Evolutionary conservation across 2,797 vertebrate genomes (phyloP).

Genomic region (Champsocephalus esox): DNA sequence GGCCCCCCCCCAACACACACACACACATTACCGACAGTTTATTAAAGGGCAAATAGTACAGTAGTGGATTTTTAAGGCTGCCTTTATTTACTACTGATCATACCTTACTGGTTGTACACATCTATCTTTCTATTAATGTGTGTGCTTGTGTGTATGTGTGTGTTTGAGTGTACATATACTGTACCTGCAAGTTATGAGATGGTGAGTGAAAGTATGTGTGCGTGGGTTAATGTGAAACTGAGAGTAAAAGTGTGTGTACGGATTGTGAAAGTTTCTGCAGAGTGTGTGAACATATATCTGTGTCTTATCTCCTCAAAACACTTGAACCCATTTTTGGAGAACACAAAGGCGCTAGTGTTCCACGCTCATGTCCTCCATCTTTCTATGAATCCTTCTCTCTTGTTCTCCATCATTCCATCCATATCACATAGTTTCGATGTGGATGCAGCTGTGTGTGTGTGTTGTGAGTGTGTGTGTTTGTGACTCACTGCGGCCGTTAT

Average conservation of each 20-base stretch:
- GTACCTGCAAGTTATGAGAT: background rate
- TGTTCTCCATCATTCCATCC: slow-evolving; percentile 16
- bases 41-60: too few species aligned
- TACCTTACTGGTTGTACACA: too few species aligned
- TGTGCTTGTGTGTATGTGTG: slow-evolving; percentile 2
- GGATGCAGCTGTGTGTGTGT: slow-evolving; percentile 52
- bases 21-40: too few species aligned
- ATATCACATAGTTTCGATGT: slow-evolving; percentile 19
- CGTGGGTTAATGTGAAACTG: background rate
- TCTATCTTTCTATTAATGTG: background rate
- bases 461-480: slow-evolving; percentile 13
- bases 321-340: background rate
- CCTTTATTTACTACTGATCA: too few species aligned
- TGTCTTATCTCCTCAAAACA: background rate
- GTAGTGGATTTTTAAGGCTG: too few species aligned
- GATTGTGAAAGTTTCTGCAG: slow-evolving; percentile 10
- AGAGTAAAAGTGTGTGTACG: background rate
- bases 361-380: background rate
- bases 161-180: background rate
- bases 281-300: background rate
- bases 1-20: background rate
- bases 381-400: slow-evolving; percentile 11
- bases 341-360: slow-evolving; percentile 33
- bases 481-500: slow-evolving; percentile 82
- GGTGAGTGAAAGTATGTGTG: background rate